Evolutionary conservation across 2,888 invertebrate genomes (phyloP).

Genomic region (Temnothorax ravouxi): DNA sequence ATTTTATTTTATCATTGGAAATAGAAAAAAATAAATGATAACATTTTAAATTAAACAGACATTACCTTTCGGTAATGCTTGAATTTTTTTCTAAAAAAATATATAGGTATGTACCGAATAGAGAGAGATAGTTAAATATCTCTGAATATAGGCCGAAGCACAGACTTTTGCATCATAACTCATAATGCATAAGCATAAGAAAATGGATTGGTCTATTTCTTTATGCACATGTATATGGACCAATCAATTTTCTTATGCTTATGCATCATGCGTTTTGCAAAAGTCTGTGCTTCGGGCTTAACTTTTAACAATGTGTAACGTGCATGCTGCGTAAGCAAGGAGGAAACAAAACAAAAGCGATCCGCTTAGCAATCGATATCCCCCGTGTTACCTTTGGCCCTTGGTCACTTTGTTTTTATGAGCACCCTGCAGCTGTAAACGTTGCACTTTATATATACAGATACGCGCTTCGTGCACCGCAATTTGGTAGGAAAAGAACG

Average conservation of each 20-base stretch:
- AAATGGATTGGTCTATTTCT: no score
- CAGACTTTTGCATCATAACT: no score
- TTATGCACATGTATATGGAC: no score
- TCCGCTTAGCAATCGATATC: conserved; percentile 23
- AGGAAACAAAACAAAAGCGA: background rate
- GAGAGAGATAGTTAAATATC: background rate
- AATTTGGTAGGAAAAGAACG: conserved; percentile 35
- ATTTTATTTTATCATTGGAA: background rate
- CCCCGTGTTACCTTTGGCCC: conserved; percentile 6
- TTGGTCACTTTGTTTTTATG: conserved; percentile 29
- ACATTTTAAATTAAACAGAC: background rate
- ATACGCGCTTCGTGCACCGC: conserved; percentile 23
- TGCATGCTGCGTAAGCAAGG: conserved; percentile 13
- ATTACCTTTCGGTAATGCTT: background rate
- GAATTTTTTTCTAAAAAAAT: background rate
- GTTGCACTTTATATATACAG: conserved; percentile 22
- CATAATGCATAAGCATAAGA: no score
- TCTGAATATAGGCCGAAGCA: no score
- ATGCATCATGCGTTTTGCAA: no score
- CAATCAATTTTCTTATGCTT: no score
- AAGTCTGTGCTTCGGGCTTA: no score
- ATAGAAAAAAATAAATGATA: background rate
- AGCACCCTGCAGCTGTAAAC: conserved; percentile 23
- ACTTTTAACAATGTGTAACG: background rate
- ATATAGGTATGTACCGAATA: no score